Percentiles rank a stretch among this genome's conserved stretches.
Evolutionary conservation across 1,140 invertebrate genomes (phyloP).

Genomic region (Drosophila littoralis): DNA sequence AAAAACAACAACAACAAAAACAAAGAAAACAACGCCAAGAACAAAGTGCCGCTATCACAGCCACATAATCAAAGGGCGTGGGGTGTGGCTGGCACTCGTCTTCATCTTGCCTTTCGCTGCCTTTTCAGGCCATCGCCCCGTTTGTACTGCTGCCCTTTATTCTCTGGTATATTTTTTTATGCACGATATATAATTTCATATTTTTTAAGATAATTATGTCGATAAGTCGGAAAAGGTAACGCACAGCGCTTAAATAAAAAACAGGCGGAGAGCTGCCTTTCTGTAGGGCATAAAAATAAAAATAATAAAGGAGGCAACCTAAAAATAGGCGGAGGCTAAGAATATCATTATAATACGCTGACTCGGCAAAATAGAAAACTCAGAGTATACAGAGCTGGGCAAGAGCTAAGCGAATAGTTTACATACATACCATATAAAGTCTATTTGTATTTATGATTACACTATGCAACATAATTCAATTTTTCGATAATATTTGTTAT

Average conservation of each 20-base stretch:
- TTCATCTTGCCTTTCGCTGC: conserved; percentile 40
- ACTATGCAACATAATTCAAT: too few relatives aligned
- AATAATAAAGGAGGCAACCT: conserved; percentile 2
- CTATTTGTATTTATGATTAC: background rate
- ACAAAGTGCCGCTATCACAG: conserved; percentile 69
- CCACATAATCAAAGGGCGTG: conserved; percentile 67
- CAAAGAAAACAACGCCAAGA: conserved; percentile 26
- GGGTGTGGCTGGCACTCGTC: conserved; percentile 47
- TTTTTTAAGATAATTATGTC: conserved; percentile 81
- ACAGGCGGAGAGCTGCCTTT: conserved; percentile 26
- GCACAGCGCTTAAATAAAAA: conserved; percentile 54
- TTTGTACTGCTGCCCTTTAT: conserved; percentile 34
- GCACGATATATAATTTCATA: conserved; percentile 75
- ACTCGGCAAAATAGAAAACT: background rate
- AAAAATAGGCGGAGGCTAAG: background rate
- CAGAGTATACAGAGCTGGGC: too few relatives aligned
- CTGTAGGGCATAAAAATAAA: conserved; percentile 31
- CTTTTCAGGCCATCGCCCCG: conserved; percentile 32
- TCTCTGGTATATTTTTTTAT: conserved; percentile 56
- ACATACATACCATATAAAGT: background rate
- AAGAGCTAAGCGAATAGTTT: background rate
- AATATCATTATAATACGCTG: conserved; percentile 2
- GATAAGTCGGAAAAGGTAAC: conserved; percentile 75
- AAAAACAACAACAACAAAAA: conserved; percentile 9
- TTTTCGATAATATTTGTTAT: too few relatives aligned